Base-by-base conservation (phyloP, 23 tunicate species). In the Aplidium turbinatum region DNA sequence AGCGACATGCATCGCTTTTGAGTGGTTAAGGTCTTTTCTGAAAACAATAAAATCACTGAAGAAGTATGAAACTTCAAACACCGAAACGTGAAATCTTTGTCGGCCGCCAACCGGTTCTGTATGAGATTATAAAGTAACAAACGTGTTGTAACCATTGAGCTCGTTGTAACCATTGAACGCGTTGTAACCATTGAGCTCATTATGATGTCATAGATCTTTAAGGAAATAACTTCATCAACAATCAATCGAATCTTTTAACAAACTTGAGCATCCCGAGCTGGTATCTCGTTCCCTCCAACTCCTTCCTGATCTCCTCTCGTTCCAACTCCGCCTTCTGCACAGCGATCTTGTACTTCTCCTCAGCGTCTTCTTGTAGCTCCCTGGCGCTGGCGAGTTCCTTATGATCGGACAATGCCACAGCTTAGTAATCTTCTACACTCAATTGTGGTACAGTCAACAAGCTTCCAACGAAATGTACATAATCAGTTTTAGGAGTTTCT, bases 191-290 rank as follows among this genome's bases (percentile, higher is more conserved):
- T n/a, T n/a, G n/a, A n/a, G n/a, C n/a, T n/a, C n/a, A n/a, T n/a
- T n/a, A n/a, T n/a, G n/a, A n/a, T n/a, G n/a, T n/a, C n/a, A n/a
- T n/a, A n/a, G n/a, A n/a, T n/a, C n/a, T n/a, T n/a, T n/a, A n/a
- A n/a, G n/a, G n/a, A n/a, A n/a, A n/a, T n/a, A n/a, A n/a, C n/a
- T n/a, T n/a, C n/a, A n/a, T n/a, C n/a, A n/a, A n/a, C n/a, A n/a
- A n/a, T n/a, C n/a, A n/a, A n/a, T n/a, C n/a, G n/a, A n/a, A n/a
- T n/a, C n/a, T n/a, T n/a, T n/a, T n/a, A n/a, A n/a, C n/a, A n/a
- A n/a, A 87, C 96, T 81, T 81, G 48, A 88, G 83, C 78, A 75
- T 46, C 58, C 53, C 48, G 22, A 88, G 87, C 62, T 88, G 96
- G 21, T 79, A 77, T 18, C 87, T 72, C 23, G 81, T 75, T 9